Evolutionary conservation across 1,140 invertebrate genomes (phyloP), one percentile per base, ranked within the genome.

Genomic region (Drosophila asahinai): DNA sequence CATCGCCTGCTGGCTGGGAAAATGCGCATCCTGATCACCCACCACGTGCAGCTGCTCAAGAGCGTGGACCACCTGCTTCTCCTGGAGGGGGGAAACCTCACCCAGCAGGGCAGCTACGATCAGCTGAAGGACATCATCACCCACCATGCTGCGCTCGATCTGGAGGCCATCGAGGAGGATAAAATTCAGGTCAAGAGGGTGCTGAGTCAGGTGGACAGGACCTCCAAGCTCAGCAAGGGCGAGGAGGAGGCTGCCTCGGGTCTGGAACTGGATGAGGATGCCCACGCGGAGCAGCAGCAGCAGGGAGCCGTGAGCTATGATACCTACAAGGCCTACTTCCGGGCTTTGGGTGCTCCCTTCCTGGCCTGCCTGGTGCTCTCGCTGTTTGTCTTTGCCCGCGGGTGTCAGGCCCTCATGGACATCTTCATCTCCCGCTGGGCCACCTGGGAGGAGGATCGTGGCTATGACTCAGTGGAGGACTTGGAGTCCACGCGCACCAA

Each of bases 21-120:
- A 95, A 96, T 94, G 80, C 96, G 92, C 1, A 96, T 96, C 30
- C 92, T 98, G n/a, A 97, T 98, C 9, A 98, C 97, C 0, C 97
- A 98, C 93, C 97, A 98, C 91, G 93, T 98, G 9, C 97, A 98
- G 80, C 96, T 97, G 83, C 94, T 98, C 6, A 96, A 96, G 87
- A 93, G 94, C 27, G 97, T 96, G 1, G 95, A 97, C 84, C 94
- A 94, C 80, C 93, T 95, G 91, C 92, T 98, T 15, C 95, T 95
- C 65, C 93, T 94, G 43, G 94, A 94, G 25, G 94, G 95, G 91
- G 96, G 95, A 0, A 65, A 61, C 3, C 74, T 94, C 5, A 65
- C 90, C 12, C 81, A 83, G 1, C 83, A 84, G 49, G 94, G 94
- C 2, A 93, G 66, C 7, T 93, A 93, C 33, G 82, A 83, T 0